phyloP scores from a whole-genome alignment of 2,113 vertebrate genomes.

The Vombatus ursinus region DNA sequence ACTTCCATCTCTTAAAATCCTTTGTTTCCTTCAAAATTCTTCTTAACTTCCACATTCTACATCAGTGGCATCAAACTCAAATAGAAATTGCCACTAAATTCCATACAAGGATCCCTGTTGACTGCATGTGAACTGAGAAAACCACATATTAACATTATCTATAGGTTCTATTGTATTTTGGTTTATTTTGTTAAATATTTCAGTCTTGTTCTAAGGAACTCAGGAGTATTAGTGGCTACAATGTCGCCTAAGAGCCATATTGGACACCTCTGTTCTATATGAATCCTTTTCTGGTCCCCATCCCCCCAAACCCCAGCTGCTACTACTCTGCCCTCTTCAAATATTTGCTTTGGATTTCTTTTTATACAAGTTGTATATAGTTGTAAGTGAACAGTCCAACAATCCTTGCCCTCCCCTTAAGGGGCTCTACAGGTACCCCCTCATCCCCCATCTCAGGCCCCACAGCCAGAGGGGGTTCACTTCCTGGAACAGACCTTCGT shows the following conservation, averaged over 20 bases:
- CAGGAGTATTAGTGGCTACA: not conserved
- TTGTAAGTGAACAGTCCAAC: no score
- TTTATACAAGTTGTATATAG: no score
- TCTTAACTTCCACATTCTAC: not conserved
- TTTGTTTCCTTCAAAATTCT: not conserved
- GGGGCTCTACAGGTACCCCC: no score
- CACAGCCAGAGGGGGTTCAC: no score
- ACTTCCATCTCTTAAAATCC: not conserved
- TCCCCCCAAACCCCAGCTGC: not conserved
- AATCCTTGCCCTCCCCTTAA: no score
- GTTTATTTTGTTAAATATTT: not conserved
- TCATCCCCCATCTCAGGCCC: no score
- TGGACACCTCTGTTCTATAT: not conserved
- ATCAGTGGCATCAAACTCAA: not conserved
- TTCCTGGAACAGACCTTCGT: no score
- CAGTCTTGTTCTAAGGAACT: not conserved
- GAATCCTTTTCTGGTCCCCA: not conserved
- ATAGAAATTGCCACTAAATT: not conserved
- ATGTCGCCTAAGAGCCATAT: not conserved
- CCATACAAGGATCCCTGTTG: no score
- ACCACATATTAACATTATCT: not conserved
- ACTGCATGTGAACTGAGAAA: no score
- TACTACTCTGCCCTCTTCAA: not conserved
- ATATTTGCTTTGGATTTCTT: no score
- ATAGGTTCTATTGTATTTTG: not conserved